Conservation (phyloP, 2,113 vertebrate species). For the Actenoides hombroni region DNA sequence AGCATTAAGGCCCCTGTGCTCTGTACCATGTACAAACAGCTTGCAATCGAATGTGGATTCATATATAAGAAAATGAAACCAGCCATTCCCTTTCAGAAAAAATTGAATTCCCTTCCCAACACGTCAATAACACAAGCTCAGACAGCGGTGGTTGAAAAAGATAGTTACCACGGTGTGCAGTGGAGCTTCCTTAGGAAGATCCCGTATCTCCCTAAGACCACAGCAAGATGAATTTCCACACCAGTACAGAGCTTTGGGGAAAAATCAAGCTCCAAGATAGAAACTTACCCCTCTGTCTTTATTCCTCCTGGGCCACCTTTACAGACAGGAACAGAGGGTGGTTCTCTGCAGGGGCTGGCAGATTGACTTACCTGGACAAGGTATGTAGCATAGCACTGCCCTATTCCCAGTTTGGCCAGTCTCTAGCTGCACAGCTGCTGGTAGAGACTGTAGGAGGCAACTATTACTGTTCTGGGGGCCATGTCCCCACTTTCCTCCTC, state of each 20-base stretch:
- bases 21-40: background rate
- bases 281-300: background rate
- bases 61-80: constrained; percentile 29
- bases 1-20: background rate
- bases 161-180: background rate
- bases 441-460: background rate
- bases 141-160: background rate
- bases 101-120: background rate
- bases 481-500: background rate
- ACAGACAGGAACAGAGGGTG: background rate
- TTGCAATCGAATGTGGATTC: constrained; percentile 11
- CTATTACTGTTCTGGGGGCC: background rate
- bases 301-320: background rate
- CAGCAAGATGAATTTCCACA: background rate
- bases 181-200: background rate
- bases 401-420: background rate
- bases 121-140: background rate
- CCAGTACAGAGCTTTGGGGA: background rate
- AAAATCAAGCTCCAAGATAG: rapidly evolving
- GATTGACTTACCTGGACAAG: background rate
- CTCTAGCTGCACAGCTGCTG: background rate
- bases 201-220: background rate
- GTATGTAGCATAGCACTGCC: background rate
- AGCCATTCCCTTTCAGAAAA: constrained; percentile 29
- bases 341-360: background rate